Base-by-base conservation (phyloP, 1,140 invertebrate species). In the Panonychus citri region DNA sequence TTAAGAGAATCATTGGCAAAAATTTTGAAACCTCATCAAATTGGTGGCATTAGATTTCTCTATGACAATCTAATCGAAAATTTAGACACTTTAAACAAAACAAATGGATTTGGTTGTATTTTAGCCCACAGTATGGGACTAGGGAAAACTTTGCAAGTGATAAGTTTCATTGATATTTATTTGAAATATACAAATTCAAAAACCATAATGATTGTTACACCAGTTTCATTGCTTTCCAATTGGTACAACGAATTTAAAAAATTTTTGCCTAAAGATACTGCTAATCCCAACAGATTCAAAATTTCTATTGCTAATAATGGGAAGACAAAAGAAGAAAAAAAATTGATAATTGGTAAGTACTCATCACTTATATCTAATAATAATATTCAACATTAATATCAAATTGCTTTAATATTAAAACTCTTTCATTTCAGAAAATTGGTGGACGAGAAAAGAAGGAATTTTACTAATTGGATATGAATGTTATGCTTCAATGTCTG, bases 41-140 rank as follows among this genome's bases (percentile, higher is more conserved):
- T 79, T 17, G 69, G 75, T 63, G 75, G 90, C 60, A 81, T 97
- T 0, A 84, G 90, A 69, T 98, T 99, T 66, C 86, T 98, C 81
- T 99, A 87, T 83, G 81, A 96, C 65, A 81, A 82, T 42, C 86
- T 85, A 64, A 87, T 87, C 64, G 93, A 97, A 68, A 85, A 83
- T 24, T 62, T 94, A 0, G 79, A 86, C 61, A 74, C 78, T 40
- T 72, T 81, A 1, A 79, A 87, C 66, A 30, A 26, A 34, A 74
- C 76, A 27, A 75, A 76, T 55, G 79, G 86, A 10, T 82, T 82
- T 2, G 74, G 74, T 21, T 96, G 93, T 67, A 96, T 98, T 62
- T 73, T 99, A 25, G 93, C 94, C 7, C 94, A 98, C 73, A 94
- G 89, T 24, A 98, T 99, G 94, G 94, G 94, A 1, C 73, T 98